phyloP scores from a whole-genome alignment of 2,797 vertebrate species.

The Acipenser oxyrinchus region DNA sequence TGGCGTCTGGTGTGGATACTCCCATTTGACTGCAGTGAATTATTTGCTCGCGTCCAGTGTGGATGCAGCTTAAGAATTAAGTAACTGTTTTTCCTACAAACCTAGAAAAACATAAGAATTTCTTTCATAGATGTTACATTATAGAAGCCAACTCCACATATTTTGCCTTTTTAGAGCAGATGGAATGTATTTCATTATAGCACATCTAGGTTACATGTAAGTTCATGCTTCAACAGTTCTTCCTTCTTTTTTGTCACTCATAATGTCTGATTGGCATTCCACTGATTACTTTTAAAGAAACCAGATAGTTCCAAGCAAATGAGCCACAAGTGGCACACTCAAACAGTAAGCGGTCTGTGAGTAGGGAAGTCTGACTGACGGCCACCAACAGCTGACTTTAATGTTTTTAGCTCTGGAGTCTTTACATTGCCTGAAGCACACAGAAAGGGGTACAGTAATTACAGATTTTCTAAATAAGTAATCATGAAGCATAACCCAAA shows the following conservation, averaged over 20 bases:
- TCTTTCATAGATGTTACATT: too few species aligned
- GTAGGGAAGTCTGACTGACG: slow-evolving; percentile 25
- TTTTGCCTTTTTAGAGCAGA: slow-evolving; percentile 8
- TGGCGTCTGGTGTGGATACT: too few species aligned
- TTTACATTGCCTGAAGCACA: slow-evolving; percentile 20
- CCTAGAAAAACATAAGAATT: too few species aligned
- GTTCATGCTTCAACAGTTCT: slow-evolving; percentile 27
- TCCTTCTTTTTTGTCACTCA: slow-evolving; percentile 27
- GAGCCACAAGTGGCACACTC: slow-evolving; percentile 19
- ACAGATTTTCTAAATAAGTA: slow-evolving; percentile 23
- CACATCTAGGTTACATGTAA: slow-evolving; percentile 9
- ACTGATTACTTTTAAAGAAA: slow-evolving; percentile 26
- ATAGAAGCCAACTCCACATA: neutral
- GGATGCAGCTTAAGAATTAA: too few species aligned
- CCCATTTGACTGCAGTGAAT: too few species aligned
- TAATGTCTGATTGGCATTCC: slow-evolving; percentile 33
- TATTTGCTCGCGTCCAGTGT: too few species aligned
- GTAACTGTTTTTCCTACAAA: too few species aligned
- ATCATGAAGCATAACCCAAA: slow-evolving; percentile 15
- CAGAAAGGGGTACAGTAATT: slow-evolving; percentile 8
- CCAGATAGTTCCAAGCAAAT: slow-evolving; percentile 17
- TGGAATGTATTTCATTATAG: slow-evolving; percentile 15
- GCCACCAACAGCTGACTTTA: slow-evolving; percentile 20
- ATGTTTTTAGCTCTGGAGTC: slow-evolving; percentile 15
- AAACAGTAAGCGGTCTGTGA: slow-evolving; percentile 26